These are phyloP conservation scores for Recurvirostra avosetta DNA, from an alignment of 2,113 vertebrate species.

Conservation along the genomic window DNA sequence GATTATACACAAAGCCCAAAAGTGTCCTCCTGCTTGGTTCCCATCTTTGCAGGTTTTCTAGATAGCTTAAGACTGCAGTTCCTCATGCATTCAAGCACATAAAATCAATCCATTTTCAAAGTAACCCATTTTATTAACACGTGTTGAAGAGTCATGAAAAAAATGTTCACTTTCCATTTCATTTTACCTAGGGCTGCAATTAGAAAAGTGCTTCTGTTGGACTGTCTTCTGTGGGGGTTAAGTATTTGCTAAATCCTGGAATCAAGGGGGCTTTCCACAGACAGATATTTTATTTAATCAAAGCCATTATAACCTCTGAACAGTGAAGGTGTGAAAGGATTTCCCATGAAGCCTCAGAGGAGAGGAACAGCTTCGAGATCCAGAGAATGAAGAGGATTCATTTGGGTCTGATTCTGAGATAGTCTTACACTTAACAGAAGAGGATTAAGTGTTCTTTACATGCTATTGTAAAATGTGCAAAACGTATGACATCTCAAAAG, in stretches of 20 bases:
- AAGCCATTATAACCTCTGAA: not conserved
- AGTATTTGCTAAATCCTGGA: not conserved
- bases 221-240: not conserved
- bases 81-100: not conserved
- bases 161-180: not conserved
- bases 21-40: not conserved
- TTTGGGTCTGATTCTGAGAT: not conserved
- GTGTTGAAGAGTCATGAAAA: not conserved
- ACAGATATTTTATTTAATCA: not conserved
- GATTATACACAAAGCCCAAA: not conserved
- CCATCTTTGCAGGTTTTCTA: not conserved
- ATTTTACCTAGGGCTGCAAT: not conserved
- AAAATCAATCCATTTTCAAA: not conserved
- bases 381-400: not conserved
- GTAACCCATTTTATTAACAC: not conserved
- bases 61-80: not conserved
- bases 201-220: not conserved
- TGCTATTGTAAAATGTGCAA: not conserved
- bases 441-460: not conserved
- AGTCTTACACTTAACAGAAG: not conserved
- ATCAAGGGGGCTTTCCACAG: not conserved
- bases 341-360: not conserved
- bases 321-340: not conserved
- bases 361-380: not conserved
- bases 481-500: not conserved